Conservation (phyloP, 1,140 invertebrate genomes). For the Heliconius eleuchia region DNA sequence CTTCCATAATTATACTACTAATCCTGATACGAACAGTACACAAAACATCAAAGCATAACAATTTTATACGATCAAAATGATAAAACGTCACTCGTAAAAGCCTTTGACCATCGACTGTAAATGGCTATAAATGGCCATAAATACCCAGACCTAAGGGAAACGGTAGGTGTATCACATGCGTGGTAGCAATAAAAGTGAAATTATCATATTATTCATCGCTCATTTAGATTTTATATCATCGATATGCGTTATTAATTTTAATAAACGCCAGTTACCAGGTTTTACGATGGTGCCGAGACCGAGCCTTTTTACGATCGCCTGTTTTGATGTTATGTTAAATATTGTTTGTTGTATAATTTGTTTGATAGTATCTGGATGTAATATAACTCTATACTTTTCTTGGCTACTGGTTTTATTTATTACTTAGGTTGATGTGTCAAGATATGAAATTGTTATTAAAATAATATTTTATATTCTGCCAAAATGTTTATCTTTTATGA, state of each 20-base stretch:
- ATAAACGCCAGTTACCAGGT: slow-evolving; percentile 56
- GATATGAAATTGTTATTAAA: too few relatives aligned
- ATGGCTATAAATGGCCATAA: slow-evolving; percentile 3
- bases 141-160: neutral
- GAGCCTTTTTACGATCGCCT: slow-evolving; percentile 11
- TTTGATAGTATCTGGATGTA: slow-evolving; percentile 1
- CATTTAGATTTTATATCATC: slow-evolving; percentile 73
- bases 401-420: neutral
- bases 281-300: slow-evolving; percentile 48
- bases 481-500: too few relatives aligned
- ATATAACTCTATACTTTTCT: slow-evolving; percentile 7
- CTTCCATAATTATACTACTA: neutral
- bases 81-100: neutral
- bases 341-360: slow-evolving; percentile 15
- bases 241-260: slow-evolving; percentile 74
- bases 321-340: slow-evolving; percentile 10
- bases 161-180: slow-evolving; percentile 12
- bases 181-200: slow-evolving; percentile 16
- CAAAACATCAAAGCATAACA: slow-evolving; percentile 4
- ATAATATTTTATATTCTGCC: too few relatives aligned
- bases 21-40: neutral
- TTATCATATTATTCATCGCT: slow-evolving; percentile 74
- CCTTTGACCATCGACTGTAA: slow-evolving; percentile 10
- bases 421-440: too few relatives aligned
- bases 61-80: neutral